Evolutionary conservation across 1,140 invertebrate genomes (phyloP).

Genomic region (Goniozus legneri): DNA sequence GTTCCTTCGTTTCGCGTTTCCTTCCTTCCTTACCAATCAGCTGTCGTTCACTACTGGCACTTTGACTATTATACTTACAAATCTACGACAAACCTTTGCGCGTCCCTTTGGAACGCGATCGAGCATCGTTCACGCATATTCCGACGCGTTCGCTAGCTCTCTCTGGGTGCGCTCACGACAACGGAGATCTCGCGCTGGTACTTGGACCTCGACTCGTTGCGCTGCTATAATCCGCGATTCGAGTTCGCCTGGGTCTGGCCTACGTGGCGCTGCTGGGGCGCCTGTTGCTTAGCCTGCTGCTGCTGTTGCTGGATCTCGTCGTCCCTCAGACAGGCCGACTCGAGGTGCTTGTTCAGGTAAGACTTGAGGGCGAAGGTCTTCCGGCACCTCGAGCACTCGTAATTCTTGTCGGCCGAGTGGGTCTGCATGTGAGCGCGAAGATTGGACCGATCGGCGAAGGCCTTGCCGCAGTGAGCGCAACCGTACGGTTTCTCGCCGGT

Average conservation of each 20-base stretch:
- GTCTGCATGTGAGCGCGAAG: constrained; percentile 92
- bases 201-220: constrained; percentile 13
- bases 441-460: constrained; percentile 95
- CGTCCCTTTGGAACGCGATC: background rate
- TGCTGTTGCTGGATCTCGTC: constrained; percentile 14
- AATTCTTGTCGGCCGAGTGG: constrained; percentile 86
- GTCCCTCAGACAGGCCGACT: constrained; percentile 77
- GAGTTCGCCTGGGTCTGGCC: constrained; percentile 23
- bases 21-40: constrained; percentile 14
- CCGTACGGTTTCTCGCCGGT: constrained; percentile 98
- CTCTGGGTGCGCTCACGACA: background rate
- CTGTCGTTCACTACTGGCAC: constrained; percentile 50
- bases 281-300: constrained; percentile 10
- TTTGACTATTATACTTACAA: constrained; percentile 56
- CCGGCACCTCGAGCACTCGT: constrained; percentile 82
- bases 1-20: background rate
- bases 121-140: constrained; percentile 2
- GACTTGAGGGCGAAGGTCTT: constrained; percentile 95
- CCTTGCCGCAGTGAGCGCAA: constrained; percentile 96
- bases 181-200: constrained; percentile 1
- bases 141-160: constrained; percentile 27
- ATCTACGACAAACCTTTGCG: constrained; percentile 31
- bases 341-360: constrained; percentile 95
- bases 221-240: constrained; percentile 48
- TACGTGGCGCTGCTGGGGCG: constrained; percentile 18